These are phyloP conservation scores for Leuciscus waleckii DNA, from an alignment of 2,797 vertebrate species.

Conservation along the genomic window DNA sequence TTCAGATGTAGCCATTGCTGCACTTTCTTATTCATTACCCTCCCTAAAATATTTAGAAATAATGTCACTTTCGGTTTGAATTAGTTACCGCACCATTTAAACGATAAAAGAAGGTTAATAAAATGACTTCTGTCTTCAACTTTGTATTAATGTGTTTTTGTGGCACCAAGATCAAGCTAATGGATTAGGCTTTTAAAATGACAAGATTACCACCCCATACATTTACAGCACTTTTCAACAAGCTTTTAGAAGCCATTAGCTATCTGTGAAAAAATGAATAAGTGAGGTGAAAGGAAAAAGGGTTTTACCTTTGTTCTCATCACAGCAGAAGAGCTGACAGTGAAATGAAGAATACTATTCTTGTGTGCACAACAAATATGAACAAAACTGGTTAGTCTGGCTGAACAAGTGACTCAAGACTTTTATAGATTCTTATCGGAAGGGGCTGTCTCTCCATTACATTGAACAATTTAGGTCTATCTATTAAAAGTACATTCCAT, in stretches of 20 bases:
- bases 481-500: neutral
- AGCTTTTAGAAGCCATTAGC: constrained; percentile 50
- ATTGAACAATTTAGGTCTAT: neutral
- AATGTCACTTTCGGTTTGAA: constrained; percentile 30
- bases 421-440: constrained; percentile 6
- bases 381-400: constrained; percentile 38
- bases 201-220: constrained; percentile 37
- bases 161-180: constrained; percentile 37
- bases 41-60: constrained; percentile 35
- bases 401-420: constrained; percentile 4
- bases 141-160: constrained; percentile 37
- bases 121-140: constrained; percentile 28
- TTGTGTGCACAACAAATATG: constrained; percentile 33
- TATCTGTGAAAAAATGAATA: constrained; percentile 35
- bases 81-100: constrained; percentile 16
- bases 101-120: constrained; percentile 28
- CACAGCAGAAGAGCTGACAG: constrained; percentile 1
- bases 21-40: constrained; percentile 8
- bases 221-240: constrained; percentile 35
- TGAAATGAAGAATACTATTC: constrained; percentile 28
- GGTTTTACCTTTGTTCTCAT: constrained; percentile 37
- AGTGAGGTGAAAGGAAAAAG: constrained; percentile 33
- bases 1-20: constrained; percentile 45
- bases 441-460: constrained; percentile 1
- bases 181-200: constrained; percentile 44